These are phyloP conservation scores for Sebastes cheni DNA, from an alignment of 2,797 vertebrate genomes.

Conservation along the genomic window DNA sequence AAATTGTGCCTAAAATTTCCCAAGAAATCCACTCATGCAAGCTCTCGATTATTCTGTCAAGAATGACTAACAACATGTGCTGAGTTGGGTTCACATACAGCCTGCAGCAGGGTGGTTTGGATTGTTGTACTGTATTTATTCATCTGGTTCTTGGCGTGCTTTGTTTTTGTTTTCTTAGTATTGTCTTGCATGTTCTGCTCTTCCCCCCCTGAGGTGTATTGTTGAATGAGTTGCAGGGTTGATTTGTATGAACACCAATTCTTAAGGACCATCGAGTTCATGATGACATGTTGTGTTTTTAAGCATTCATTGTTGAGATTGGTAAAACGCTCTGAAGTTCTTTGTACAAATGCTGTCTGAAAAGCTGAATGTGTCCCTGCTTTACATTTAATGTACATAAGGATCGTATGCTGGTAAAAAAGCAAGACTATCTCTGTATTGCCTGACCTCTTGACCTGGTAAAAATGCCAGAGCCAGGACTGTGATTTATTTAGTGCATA, in stretches of 20 bases:
- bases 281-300: background rate
- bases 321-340: background rate
- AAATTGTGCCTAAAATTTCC: background rate
- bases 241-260: background rate
- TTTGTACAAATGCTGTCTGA: background rate
- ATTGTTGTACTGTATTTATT: conserved; percentile 19
- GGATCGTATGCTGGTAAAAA: background rate
- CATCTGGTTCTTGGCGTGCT: conserved; percentile 16
- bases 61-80: background rate
- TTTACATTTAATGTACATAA: background rate
- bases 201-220: background rate
- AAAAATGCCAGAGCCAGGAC: background rate
- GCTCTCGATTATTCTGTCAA: background rate
- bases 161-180: conserved; percentile 35
- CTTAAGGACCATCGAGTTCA: background rate
- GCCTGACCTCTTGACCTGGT: background rate
- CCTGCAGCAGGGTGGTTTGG: conserved; percentile 10
- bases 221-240: background rate
- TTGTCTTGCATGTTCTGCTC: conserved; percentile 12
- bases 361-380: background rate
- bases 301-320: background rate
- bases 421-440: background rate
- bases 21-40: background rate
- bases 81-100: background rate
- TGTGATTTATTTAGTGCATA: background rate